Conservation (phyloP, 2,113 vertebrate species). For the Hymenochirus boettgeri region DNA sequence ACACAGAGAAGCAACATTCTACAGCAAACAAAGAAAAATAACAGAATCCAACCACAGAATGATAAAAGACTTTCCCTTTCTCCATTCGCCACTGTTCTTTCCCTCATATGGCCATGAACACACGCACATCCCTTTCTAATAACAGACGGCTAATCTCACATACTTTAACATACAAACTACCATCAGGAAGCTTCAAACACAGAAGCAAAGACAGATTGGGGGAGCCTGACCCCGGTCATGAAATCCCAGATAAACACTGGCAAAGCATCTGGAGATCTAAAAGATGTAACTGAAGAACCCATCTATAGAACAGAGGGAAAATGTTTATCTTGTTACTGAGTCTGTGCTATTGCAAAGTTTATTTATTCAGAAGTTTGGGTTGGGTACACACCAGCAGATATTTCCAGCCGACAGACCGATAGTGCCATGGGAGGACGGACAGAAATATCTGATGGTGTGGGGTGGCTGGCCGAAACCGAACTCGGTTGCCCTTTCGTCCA, state of each 20-base stretch:
- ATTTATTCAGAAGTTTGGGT: too few species aligned
- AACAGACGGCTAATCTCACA: background rate
- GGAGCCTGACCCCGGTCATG: background rate
- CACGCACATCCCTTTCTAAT: background rate
- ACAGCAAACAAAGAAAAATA: too few species aligned
- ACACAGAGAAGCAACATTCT: too few species aligned
- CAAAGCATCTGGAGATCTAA: background rate
- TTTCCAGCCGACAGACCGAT: too few species aligned
- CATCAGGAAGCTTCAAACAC: background rate
- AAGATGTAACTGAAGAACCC: background rate
- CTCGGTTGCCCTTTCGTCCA: too few species aligned
- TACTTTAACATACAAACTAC: background rate
- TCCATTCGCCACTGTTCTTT: background rate
- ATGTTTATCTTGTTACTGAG: too few species aligned
- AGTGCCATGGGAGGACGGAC: too few species aligned
- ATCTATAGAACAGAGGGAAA: background rate
- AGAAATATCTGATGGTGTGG: too few species aligned
- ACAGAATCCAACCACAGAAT: too few species aligned
- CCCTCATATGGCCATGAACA: background rate
- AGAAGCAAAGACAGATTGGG: background rate
- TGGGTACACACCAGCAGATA: too few species aligned
- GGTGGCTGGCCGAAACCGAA: too few species aligned
- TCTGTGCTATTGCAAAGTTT: too few species aligned
- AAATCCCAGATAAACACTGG: background rate
- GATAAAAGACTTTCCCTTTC: background rate